Conservation (phyloP, 2,797 vertebrate species). For the Erethizon dorsatum region DNA sequence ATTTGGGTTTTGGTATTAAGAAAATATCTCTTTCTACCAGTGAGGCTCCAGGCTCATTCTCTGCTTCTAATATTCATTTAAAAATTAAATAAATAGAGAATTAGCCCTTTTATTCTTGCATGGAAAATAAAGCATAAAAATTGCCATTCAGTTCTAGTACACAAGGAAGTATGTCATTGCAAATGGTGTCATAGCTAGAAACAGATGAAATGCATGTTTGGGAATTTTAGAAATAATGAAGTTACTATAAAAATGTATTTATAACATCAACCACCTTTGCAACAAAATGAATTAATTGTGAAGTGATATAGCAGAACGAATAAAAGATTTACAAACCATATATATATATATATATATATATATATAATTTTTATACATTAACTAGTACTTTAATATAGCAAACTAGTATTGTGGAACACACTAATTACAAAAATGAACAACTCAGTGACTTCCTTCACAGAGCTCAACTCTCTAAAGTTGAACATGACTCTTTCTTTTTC, state of each 20-base stretch:
- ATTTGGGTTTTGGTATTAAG: background rate
- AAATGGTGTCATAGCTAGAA: slow-evolving; percentile 23
- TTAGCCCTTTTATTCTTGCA: slow-evolving; percentile 63
- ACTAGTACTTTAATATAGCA: slow-evolving; percentile 8
- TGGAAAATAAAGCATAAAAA: slow-evolving; percentile 44
- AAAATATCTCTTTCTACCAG: slow-evolving; percentile 14
- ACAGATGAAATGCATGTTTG: background rate
- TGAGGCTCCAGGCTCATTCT: background rate
- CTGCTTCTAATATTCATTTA: background rate
- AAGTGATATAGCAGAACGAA: slow-evolving; percentile 31
- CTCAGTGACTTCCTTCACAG: background rate
- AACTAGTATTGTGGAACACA: slow-evolving; percentile 29
- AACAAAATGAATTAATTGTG: slow-evolving; percentile 48
- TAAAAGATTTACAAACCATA: background rate
- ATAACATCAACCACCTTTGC: slow-evolving; percentile 49
- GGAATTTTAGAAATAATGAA: slow-evolving; percentile 67
- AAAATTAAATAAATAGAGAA: slow-evolving; percentile 37
- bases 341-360: background rate
- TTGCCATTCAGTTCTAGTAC: slow-evolving; percentile 38
- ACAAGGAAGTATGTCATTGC: slow-evolving; percentile 33
- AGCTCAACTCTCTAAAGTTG: background rate
- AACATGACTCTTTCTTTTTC: slow-evolving; percentile 17
- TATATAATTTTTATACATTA: background rate
- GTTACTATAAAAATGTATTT: slow-evolving; percentile 27
- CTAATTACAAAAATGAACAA: slow-evolving; percentile 30